Base-by-base conservation (phyloP, 2,888 invertebrate species). In the Antheraea assamensis region DNA sequence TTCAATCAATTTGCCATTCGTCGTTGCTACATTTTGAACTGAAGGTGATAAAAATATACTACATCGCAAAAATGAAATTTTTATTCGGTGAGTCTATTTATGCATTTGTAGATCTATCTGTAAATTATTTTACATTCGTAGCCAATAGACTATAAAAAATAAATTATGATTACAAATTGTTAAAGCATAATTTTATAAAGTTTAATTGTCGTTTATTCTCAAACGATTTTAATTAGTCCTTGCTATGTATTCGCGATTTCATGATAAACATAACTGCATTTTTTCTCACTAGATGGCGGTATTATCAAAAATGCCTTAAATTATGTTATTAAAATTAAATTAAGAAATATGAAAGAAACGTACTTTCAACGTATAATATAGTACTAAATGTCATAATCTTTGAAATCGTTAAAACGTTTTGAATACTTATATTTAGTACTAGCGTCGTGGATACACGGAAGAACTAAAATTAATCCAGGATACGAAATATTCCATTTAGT, bases 201-300 rank as follows among this genome's bases (percentile, higher is more conserved):
- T 42, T 42, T 42, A 3, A 42, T 42, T 13, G 42, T 42, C 13
- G 42, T 42, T 42, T 42, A 35, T 35, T 35, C 5, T 35, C 35
- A 0, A 35, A 35, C 35, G 10, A 35, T 42, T 42, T 42, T 42
- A 42, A 13, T 42, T 8, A 4, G 5, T 35, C 3, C 10, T 35
- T 35, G 10, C 35, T 35, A 35, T 35, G 10, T 35, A 35, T 35
- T 35, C 5, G 35, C 10, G 42, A 42, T 42, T 42, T 42, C 13
- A 42, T 42, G 8, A 42, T 42, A 42, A 42, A 42, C n/a, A 58
- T 58, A 58, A 21, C 7, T 58, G n/a, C 8, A 58, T 58, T 58
- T 58, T n/a, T 21, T 58, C 55, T 21, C 55, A 58, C 24, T n/a
- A 58, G 55, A 58, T 58, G 55, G 55, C 55, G 55, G 55, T 58